Conservation (phyloP, 2,888 invertebrate species). For the Tetrapedia diversipes region DNA sequence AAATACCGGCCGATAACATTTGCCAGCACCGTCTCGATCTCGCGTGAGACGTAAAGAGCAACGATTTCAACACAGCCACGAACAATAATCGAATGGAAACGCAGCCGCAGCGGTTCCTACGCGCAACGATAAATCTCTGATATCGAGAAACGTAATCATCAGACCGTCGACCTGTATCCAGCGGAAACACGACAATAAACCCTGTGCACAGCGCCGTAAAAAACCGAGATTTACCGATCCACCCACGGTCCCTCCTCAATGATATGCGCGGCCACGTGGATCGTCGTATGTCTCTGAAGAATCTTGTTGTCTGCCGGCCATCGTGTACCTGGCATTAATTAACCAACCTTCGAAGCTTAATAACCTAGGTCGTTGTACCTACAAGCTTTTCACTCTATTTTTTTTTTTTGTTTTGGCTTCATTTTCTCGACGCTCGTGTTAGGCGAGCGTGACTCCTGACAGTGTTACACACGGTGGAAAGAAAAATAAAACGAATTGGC, state of each 20-base stretch:
- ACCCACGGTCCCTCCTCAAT: slow-evolving; percentile 43
- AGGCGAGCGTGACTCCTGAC: neutral
- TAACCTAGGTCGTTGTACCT: slow-evolving; percentile 19
- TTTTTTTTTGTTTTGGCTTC: neutral
- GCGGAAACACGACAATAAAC: slow-evolving; percentile 40
- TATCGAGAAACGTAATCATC: slow-evolving; percentile 56
- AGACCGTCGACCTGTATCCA: slow-evolving; percentile 21
- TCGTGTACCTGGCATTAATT: slow-evolving; percentile 45
- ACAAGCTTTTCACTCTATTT: slow-evolving; percentile 14
- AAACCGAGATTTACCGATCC: slow-evolving; percentile 50
- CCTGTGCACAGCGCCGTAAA: slow-evolving; percentile 25
- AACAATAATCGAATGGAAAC: slow-evolving; percentile 42
- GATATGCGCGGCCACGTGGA: slow-evolving; percentile 55
- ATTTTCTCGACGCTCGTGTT: neutral
- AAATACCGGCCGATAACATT: neutral
- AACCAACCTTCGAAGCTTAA: slow-evolving; percentile 29
- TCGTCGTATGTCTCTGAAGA: slow-evolving; percentile 1
- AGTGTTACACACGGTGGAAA: neutral
- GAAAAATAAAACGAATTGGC: neutral
- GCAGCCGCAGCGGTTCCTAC: slow-evolving; percentile 24
- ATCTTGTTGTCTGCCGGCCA: slow-evolving; percentile 14
- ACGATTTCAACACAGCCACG: slow-evolving; percentile 21
- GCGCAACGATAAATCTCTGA: slow-evolving; percentile 48
- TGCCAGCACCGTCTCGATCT: neutral
- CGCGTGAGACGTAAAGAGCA: neutral